Conservation (phyloP, 2,888 invertebrate genomes). For the Chalcis sispes region DNA sequence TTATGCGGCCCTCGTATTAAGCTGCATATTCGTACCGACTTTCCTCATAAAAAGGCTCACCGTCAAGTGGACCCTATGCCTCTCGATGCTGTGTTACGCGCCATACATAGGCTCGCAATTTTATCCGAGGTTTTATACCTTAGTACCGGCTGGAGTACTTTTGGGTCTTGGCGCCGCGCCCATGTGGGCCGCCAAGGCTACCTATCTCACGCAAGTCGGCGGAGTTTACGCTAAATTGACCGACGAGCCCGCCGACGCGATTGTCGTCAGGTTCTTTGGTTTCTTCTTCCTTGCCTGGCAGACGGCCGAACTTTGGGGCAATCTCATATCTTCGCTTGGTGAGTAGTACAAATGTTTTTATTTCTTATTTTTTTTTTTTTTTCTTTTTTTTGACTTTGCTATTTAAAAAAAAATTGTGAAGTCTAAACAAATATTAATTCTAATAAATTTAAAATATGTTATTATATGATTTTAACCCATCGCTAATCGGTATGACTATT, state of each 20-base stretch:
- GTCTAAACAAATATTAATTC: too few relatives aligned
- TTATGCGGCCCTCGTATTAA: constrained; percentile 94
- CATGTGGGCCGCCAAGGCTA: constrained; percentile 99
- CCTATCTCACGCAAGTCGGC: constrained; percentile 96
- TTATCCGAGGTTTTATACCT: constrained; percentile 93
- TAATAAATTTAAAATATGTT: too few relatives aligned
- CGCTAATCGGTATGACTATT: too few relatives aligned
- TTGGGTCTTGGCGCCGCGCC: constrained; percentile 97
- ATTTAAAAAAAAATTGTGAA: too few relatives aligned
- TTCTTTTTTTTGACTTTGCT: too few relatives aligned
- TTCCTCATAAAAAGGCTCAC: constrained; percentile 94
- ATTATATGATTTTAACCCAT: too few relatives aligned
- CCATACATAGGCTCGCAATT: constrained; percentile 97
- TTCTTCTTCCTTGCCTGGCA: constrained; percentile 99
- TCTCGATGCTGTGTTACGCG: constrained; percentile 94
- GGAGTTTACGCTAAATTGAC: constrained; percentile 93
- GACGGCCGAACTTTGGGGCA: constrained; percentile 97
- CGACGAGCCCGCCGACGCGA: constrained; percentile 91
- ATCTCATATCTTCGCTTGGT: constrained; percentile 95
- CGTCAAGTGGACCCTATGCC: constrained; percentile 96
- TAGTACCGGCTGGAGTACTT: constrained; percentile 94
- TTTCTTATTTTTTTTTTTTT: constrained; percentile 5
- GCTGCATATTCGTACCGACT: constrained; percentile 96
- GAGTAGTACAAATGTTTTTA: constrained; percentile 73
- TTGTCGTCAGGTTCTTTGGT: constrained; percentile 97